phyloP scores from a whole-genome alignment of 2,113 vertebrate species.

The Apeltes quadracus region DNA sequence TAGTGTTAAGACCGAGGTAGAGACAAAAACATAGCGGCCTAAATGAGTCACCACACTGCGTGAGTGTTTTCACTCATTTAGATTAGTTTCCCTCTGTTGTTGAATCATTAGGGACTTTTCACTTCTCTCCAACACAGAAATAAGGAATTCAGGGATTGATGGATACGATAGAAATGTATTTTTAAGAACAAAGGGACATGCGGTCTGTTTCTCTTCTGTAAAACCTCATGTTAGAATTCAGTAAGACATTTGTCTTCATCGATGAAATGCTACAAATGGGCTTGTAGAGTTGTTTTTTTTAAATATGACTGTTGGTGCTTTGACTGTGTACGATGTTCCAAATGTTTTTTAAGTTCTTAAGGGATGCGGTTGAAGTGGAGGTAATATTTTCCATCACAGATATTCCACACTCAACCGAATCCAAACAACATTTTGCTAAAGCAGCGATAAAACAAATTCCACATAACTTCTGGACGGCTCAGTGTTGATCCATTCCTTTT shows the following conservation, averaged over 20 bases:
- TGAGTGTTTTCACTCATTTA: slow-evolving; percentile 15
- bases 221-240: background rate
- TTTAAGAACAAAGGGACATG: background rate
- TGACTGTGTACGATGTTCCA: background rate
- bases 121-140: background rate
- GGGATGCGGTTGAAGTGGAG: slow-evolving; percentile 31
- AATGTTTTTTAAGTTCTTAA: background rate
- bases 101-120: slow-evolving; percentile 44
- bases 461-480: slow-evolving; percentile 29
- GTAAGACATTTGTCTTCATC: background rate
- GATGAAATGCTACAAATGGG: background rate
- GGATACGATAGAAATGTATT: background rate
- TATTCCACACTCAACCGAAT: slow-evolving; percentile 42
- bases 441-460: slow-evolving; percentile 56
- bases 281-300: background rate
- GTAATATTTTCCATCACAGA: slow-evolving; percentile 8
- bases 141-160: slow-evolving; percentile 6
- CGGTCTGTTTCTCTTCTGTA: background rate
- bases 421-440: slow-evolving; percentile 56
- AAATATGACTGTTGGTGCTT: background rate
- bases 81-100: slow-evolving; percentile 13
- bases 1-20: slow-evolving; percentile 2
- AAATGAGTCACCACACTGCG: slow-evolving; percentile 20
- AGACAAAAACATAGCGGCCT: background rate
- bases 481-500: slow-evolving; percentile 71